A percentile compares a stretch with the other conserved stretches of the same genome.
phyloP scores from a whole-genome alignment of 2,888 invertebrate species.

The Drosophila fulvimacula region DNA sequence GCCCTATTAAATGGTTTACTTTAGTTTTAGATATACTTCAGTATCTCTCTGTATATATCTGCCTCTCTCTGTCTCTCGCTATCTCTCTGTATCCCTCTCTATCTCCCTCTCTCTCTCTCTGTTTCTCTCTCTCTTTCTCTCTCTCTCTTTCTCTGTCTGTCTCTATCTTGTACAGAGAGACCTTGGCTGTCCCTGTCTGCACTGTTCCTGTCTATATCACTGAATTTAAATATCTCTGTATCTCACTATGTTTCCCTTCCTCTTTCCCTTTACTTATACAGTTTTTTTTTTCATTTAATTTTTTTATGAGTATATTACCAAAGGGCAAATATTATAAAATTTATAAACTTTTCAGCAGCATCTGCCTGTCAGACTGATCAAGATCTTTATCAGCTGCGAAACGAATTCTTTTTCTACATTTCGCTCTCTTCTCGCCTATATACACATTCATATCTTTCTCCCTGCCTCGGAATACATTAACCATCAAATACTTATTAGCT shows the following conservation, averaged over 20 bases:
- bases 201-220: too few relatives aligned
- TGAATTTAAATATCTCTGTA: too few relatives aligned
- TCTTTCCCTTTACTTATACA: too few relatives aligned
- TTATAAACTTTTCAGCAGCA: not conserved
- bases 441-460: not conserved
- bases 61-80: too few relatives aligned
- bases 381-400: not conserved
- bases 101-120: not conserved
- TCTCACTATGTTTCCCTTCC: too few relatives aligned
- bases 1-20: not conserved
- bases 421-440: not conserved
- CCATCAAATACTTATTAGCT: not conserved
- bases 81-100: too few relatives aligned
- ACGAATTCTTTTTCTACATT: not conserved
- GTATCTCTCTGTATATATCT: too few relatives aligned
- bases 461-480: not conserved
- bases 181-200: too few relatives aligned
- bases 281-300: too few relatives aligned
- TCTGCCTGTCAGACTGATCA: too few relatives aligned
- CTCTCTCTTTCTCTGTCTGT: not conserved
- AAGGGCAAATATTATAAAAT: not conserved
- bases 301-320: not conserved
- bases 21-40: not conserved
- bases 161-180: too few relatives aligned
- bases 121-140: not conserved